These are phyloP conservation scores for Castor canadensis DNA, from an alignment of 2,113 vertebrate species.

Conservation along the genomic window DNA sequence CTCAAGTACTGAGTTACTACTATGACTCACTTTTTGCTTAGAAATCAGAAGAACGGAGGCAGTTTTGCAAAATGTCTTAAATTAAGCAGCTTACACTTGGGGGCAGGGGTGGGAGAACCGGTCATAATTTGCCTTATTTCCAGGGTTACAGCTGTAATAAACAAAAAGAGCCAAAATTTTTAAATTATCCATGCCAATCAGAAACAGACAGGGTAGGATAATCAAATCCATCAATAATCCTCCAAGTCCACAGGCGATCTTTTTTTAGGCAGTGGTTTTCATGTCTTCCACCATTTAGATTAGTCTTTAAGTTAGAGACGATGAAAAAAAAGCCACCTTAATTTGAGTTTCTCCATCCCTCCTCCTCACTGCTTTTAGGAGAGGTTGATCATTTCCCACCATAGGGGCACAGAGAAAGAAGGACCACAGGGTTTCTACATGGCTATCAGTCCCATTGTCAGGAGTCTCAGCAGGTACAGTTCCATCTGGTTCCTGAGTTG, in stretches of 20 bases:
- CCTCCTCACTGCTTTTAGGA: neutral
- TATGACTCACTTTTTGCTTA: conserved; percentile 48
- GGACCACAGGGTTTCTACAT: neutral
- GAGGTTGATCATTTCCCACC: neutral
- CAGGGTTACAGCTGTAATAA: neutral
- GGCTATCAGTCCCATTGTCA: neutral
- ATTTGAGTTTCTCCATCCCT: neutral
- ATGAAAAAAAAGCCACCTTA: neutral
- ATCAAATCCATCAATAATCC: neutral
- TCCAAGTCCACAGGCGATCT: neutral
- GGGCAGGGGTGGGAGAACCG: neutral
- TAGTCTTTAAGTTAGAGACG: neutral
- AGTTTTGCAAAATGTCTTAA: conserved; percentile 39
- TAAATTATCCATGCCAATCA: neutral
- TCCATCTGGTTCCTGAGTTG: neutral
- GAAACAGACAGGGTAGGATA: neutral
- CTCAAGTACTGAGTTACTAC: neutral
- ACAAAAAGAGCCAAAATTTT: neutral
- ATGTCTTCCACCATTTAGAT: neutral
- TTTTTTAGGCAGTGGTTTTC: neutral
- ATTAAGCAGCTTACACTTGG: neutral
- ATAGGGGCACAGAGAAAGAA: neutral
- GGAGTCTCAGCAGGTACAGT: neutral
- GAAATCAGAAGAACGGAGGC: conserved; percentile 27
- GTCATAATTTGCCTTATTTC: neutral